Evolutionary conservation across 92 coral and sea anemone genomes (phyloP).

Genomic region (Porites cylindrica): DNA sequence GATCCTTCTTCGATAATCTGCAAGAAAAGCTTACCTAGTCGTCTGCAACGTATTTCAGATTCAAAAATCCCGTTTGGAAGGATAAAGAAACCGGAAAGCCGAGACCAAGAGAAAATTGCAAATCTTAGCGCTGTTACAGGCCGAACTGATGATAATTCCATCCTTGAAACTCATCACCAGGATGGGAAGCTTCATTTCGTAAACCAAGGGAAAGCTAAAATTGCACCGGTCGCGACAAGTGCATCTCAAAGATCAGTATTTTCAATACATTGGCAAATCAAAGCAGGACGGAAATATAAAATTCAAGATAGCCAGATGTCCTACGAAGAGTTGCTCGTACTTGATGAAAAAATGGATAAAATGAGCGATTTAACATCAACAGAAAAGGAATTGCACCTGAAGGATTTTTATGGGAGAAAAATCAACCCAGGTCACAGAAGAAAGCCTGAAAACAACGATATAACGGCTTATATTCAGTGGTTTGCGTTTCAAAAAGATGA

Average conservation of each 20-base stretch:
- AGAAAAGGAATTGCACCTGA: background rate
- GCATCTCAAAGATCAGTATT: conserved; percentile 11
- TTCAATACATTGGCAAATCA: conserved; percentile 21
- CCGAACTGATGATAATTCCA: background rate
- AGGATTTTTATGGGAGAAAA: conserved; percentile 57
- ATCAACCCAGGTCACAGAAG: conserved; percentile 7
- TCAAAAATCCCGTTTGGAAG: background rate
- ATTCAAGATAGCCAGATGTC: background rate
- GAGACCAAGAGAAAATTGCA: background rate
- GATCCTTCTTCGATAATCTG: background rate
- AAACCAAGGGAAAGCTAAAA: background rate
- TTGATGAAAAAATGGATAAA: conserved; percentile 43
- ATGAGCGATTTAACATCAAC: conserved; percentile 10
- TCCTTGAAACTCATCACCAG: background rate
- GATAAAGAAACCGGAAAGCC: background rate
- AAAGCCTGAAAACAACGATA: conserved; percentile 35
- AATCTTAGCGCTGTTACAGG: background rate
- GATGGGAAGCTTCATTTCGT: background rate
- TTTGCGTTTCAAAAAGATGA: conserved; percentile 19
- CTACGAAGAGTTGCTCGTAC: conserved; percentile 18
- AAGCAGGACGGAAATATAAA: background rate
- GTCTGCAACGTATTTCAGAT: background rate
- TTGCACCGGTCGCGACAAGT: background rate
- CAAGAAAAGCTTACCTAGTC: background rate
- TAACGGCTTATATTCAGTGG: conserved; percentile 27